These are phyloP conservation scores for Dunckerocampus dactyliophorus DNA, from an alignment of 2,113 vertebrate genomes.

Conservation along the genomic window DNA sequence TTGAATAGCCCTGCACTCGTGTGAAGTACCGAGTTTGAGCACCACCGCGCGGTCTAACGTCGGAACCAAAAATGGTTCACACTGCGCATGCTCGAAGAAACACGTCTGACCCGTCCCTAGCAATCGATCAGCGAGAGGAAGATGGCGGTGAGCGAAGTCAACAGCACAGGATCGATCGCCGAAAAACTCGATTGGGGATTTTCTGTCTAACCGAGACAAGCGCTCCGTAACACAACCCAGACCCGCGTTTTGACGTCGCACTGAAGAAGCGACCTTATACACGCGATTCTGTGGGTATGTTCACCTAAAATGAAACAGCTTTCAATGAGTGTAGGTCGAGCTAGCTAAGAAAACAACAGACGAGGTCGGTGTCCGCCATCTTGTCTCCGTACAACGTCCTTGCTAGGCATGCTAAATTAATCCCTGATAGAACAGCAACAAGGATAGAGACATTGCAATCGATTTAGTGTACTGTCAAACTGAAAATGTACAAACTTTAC, in stretches of 20 bases:
- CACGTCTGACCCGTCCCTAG: constrained; percentile 67
- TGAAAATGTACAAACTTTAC: constrained; percentile 9
- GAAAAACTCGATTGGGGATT: constrained; percentile 75
- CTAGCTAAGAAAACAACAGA: constrained; percentile 25
- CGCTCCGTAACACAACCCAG: not conserved
- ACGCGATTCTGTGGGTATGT: constrained; percentile 39
- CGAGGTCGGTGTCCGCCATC: constrained; percentile 56
- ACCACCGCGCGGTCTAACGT: not conserved
- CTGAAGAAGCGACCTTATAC: not conserved
- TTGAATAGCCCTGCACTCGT: too few relatives aligned
- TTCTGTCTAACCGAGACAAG: constrained; percentile 29
- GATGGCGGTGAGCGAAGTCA: constrained; percentile 68
- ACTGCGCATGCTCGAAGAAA: constrained; percentile 47
- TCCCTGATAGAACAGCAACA: constrained; percentile 70
- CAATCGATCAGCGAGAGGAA: constrained; percentile 82
- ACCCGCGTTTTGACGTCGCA: not conserved
- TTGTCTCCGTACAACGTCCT: constrained; percentile 49
- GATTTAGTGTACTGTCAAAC: constrained; percentile 69
- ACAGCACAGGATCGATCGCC: constrained; percentile 71
- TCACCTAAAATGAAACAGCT: not conserved
- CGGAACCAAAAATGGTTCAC: not conserved
- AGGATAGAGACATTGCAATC: constrained; percentile 73
- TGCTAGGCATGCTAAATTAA: constrained; percentile 75
- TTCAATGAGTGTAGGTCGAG: not conserved
- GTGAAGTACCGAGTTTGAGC: not conserved